Percentiles rank a stretch among this genome's conserved stretches.
These are phyloP conservation scores for Vulpes ferrilata DNA, from an alignment of 2,113 vertebrate species.

Conservation along the genomic window DNA sequence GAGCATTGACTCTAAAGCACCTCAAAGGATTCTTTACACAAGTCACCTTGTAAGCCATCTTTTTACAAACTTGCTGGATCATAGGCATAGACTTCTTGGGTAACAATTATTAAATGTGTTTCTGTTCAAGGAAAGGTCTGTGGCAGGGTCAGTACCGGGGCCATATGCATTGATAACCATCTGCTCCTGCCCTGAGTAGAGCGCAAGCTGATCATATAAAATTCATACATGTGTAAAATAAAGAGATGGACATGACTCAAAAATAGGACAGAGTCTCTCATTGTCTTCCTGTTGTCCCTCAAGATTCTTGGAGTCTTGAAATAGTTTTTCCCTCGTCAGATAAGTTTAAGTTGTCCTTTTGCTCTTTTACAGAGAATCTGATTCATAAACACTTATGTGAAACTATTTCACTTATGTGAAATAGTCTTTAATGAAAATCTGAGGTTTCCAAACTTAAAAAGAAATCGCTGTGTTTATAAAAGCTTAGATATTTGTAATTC, in stretches of 20 bases:
- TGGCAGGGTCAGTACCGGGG: accelerated
- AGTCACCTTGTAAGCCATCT: background rate
- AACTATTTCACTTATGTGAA: too few relatives aligned
- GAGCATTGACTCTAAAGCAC: background rate
- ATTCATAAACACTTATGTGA: background rate
- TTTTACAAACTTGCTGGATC: background rate
- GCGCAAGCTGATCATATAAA: background rate
- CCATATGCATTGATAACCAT: accelerated
- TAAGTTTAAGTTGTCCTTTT: background rate
- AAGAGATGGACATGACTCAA: background rate
- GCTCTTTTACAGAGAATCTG: background rate
- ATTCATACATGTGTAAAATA: accelerated
- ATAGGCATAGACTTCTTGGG: background rate
- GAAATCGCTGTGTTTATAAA: background rate
- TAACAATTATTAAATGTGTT: background rate
- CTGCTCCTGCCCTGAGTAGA: background rate
- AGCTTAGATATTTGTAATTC: conserved; percentile 35
- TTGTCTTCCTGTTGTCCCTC: background rate
- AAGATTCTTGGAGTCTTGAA: background rate
- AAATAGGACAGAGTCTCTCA: background rate
- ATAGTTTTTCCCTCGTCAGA: background rate
- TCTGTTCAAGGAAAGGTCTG: background rate
- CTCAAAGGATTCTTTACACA: background rate
- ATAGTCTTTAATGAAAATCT: background rate
- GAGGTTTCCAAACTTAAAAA: conserved; percentile 34